phyloP scores from a whole-genome alignment of 2,888 invertebrate species.

The Horisme vitalbata region DNA sequence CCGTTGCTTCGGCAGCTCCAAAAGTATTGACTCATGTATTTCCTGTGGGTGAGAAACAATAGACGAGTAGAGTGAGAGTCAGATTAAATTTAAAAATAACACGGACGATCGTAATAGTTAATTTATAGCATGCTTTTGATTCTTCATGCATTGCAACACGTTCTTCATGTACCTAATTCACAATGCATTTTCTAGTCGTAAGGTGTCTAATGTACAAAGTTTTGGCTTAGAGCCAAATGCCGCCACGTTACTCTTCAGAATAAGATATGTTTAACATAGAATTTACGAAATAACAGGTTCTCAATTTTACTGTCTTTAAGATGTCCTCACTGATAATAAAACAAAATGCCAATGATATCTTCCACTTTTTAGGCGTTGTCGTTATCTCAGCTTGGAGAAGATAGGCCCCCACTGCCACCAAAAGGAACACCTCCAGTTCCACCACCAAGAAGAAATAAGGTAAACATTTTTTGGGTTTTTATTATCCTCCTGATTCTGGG shows the following conservation, averaged over 20 bases:
- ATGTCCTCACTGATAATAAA: too few relatives aligned
- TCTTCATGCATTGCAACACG: slow-evolving; percentile 14
- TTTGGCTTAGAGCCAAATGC: slow-evolving; percentile 27
- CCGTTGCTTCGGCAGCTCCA: too few relatives aligned
- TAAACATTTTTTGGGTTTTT: slow-evolving; percentile 35
- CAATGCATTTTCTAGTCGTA: slow-evolving; percentile 24
- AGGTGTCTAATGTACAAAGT: slow-evolving; percentile 17
- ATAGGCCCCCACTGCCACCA: slow-evolving; percentile 75
- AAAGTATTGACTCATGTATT: too few relatives aligned
- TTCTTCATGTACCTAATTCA: slow-evolving; percentile 16
- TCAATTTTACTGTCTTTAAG: too few relatives aligned
- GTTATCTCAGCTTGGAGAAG: slow-evolving; percentile 62
- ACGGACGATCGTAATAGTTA: not conserved
- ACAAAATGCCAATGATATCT: not conserved
- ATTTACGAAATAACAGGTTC: slow-evolving; percentile 9
- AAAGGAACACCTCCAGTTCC: slow-evolving; percentile 74
- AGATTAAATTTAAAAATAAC: slow-evolving; percentile 14
- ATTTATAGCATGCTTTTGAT: slow-evolving; percentile 14
- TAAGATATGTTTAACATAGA: slow-evolving; percentile 2
- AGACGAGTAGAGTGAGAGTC: too few relatives aligned
- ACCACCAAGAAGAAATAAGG: slow-evolving; percentile 77
- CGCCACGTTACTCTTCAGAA: too few relatives aligned
- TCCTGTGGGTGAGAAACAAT: too few relatives aligned
- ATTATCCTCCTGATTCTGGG: not conserved
- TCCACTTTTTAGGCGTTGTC: slow-evolving; percentile 56